Percentiles rank a stretch among this genome's conserved stretches.
These are phyloP conservation scores for Microvelia longipes DNA, from an alignment of 1,140 invertebrate genomes.

Conservation along the genomic window DNA sequence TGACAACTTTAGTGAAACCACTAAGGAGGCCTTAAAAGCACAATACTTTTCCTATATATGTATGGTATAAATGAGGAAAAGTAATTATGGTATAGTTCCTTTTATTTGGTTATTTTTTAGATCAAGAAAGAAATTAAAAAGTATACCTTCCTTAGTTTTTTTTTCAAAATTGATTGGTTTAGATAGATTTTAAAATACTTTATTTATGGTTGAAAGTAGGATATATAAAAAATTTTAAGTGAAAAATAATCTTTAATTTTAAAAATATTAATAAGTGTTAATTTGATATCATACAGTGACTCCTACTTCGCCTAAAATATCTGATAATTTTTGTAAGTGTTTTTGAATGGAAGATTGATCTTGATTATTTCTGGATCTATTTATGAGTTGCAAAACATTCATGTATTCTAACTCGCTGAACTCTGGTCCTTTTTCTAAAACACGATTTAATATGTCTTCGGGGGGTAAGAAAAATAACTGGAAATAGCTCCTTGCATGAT, in stretches of 20 bases:
- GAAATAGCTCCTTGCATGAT: constrained; percentile 76
- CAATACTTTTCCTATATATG: too few species aligned
- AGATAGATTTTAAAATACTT: too few species aligned
- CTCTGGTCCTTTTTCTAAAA: constrained; percentile 64
- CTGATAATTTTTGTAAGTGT: constrained; percentile 42
- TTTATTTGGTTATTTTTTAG: too few species aligned
- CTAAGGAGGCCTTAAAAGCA: too few species aligned
- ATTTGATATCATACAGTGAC: constrained; percentile 35
- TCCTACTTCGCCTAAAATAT: constrained; percentile 48
- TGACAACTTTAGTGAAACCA: too few species aligned
- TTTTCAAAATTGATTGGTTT: too few species aligned
- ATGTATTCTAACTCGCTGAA: constrained; percentile 75
- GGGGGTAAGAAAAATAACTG: constrained; percentile 71
- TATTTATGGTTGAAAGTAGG: too few species aligned
- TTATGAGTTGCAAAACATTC: constrained; percentile 60
- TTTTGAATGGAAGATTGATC: constrained; percentile 31
- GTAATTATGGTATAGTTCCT: too few species aligned
- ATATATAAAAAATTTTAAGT: too few species aligned
- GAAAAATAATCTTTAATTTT: background rate
- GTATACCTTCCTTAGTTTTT: too few species aligned
- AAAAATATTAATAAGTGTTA: background rate
- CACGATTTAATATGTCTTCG: constrained; percentile 67
- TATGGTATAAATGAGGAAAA: too few species aligned
- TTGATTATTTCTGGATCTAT: constrained; percentile 36
- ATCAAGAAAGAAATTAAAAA: too few species aligned